Base-by-base conservation (phyloP, 2,113 vertebrate species). In the Elachura formosa region DNA sequence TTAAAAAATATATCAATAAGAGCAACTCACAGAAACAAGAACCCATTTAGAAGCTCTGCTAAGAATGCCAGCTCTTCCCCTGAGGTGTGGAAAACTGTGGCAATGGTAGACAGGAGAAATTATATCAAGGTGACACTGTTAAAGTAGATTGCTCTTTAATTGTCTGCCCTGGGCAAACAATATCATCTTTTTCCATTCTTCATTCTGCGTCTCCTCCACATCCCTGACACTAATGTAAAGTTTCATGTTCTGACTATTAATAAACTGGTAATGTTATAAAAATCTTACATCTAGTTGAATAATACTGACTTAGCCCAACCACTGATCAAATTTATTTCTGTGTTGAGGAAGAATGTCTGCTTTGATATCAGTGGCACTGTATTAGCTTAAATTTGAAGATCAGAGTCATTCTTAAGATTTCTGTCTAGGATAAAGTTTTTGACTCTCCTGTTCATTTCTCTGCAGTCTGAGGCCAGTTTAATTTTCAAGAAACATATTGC, bases 101-200 rank as follows among this genome's bases (percentile, higher is more conserved):
- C 54, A 85, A 90, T 62, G 69, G 90, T 62, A 96, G 84, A 58
- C 62, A 90, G 62, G 31, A 88, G 46, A 91, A 96, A 96, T 95
- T 94, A 94, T 33, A 96, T 63, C 88, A 55, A 92, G 75, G 82
- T 96, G 94, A 92, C 59, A 85, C 46, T 74, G 87, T 91, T 85
- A 36, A 94, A 94, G 93, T 84, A 29, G 29, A 93, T 90, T 96
- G 73, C 45, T 95, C 82, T 97, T 96, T 96, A 97, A 97, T 94
- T 56, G n/a, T 84, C 90, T 95, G 95, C 95, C 93, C 69, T 94
- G 52, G 89, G 97, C 94, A 97, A 96, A 97, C 58, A 93, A 89
- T 96, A 91, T 51, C 17, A 91, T 84, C 34, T 91, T 95, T 90
- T 93, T 83, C 72, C 63, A 85, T 95, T 96, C 78, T 93, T 97